A percentile compares a stretch with the other conserved stretches of the same genome.
Evolutionary conservation across 2,113 vertebrate species (phyloP).

Genomic region (Etheostoma cragini): DNA sequence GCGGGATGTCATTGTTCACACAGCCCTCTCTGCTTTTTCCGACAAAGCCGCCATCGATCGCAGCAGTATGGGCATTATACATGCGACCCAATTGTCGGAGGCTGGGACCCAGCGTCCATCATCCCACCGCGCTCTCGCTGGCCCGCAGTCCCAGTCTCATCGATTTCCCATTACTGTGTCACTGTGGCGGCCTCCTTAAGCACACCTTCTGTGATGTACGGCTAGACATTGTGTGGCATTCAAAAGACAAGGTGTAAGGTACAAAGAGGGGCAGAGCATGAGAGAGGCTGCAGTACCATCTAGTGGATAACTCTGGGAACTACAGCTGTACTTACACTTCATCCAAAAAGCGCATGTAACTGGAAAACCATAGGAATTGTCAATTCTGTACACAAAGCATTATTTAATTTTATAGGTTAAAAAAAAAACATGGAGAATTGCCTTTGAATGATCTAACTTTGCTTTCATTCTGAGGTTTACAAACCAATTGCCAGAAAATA

Average conservation of each 20-base stretch:
- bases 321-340: background rate
- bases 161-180: slow-evolving; percentile 83
- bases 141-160: slow-evolving; percentile 71
- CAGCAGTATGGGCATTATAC: slow-evolving; percentile 61
- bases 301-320: slow-evolving; percentile 51
- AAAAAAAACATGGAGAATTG: background rate
- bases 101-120: slow-evolving; percentile 73
- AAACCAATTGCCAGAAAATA: background rate
- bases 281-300: slow-evolving; percentile 53
- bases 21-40: slow-evolving; percentile 31
- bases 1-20: slow-evolving; percentile 36
- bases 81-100: slow-evolving; percentile 72
- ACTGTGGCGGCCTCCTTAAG: slow-evolving; percentile 77
- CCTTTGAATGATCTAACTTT: background rate
- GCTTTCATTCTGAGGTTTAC: background rate
- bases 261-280: background rate
- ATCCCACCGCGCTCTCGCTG: slow-evolving; percentile 53
- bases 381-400: background rate
- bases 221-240: slow-evolving; percentile 46
- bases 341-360: background rate
- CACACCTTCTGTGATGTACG: slow-evolving; percentile 77
- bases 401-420: background rate
- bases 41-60: slow-evolving; percentile 74
- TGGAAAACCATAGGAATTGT: background rate
- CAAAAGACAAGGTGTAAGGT: slow-evolving; percentile 27